Base-by-base conservation (phyloP, 1,140 invertebrate genomes). In the Solenopsis fugax region DNA sequence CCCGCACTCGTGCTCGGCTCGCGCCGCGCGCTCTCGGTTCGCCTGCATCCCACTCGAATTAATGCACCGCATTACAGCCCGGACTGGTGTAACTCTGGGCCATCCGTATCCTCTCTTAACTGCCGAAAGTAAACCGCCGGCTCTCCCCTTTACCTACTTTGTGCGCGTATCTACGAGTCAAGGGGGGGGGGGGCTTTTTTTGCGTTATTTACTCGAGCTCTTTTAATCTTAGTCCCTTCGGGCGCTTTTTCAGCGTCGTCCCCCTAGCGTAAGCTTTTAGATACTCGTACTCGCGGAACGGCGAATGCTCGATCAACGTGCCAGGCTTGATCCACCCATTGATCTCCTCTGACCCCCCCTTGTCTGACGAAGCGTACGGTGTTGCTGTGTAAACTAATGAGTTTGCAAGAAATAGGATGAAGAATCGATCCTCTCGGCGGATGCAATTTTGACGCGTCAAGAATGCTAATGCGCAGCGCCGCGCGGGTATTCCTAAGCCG, bases 171-270 rank as follows among this genome's bases (percentile, higher is more conserved):
- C 58, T 62, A 84, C 54, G 80, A 82, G 54, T 37, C 24, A n/a
- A 16, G 52, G 37, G 37, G 12, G 9, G 4, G 21, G 50, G 37
- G 69, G 29, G 41, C 24, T 50, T 84, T 84, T 56, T 60, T 84
- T 84, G 52, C 54, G 29, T 84, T 84, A 84, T 84, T 84, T 84
- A 75, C 80, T 60, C 62, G 54, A n/a, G 80, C 80, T 62, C 69
- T 73, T 84, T 84, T 84, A 84, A 84, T 84, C 80, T 84, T 73
- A 84, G 69, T 84, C 69, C 69, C 56, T 73, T 48, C 45, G 80
- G 41, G 41, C 69, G 41, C 69, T 84, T 84, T 84, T 84, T 84
- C 54, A 84, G 54, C 48, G 80, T 84, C 80, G 24, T 56, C 69
- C 45, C 69, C 45, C 29, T n/a, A 50, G 80, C 72, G 77, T 29